Conservation (phyloP, 2,113 vertebrate species). For the Polyodon spathula region DNA sequence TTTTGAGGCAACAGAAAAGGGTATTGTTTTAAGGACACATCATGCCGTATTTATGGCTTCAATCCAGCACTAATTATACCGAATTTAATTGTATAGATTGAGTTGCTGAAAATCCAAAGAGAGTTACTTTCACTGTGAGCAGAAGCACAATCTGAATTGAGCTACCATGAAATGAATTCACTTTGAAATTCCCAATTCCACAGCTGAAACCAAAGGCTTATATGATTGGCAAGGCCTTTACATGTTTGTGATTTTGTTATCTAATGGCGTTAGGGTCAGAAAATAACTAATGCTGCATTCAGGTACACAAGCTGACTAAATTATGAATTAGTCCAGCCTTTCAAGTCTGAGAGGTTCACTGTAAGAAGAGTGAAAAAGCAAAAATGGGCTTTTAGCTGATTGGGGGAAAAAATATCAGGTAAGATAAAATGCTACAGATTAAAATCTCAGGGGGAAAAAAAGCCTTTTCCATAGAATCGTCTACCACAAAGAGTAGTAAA, state of each 20-base stretch:
- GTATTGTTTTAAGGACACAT: neutral
- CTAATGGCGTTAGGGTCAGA: conserved; percentile 7
- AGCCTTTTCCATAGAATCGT: too few species aligned
- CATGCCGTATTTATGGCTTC: neutral
- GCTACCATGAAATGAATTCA: neutral
- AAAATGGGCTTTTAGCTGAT: neutral
- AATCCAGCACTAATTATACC: neutral
- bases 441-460: too few species aligned
- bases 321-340: conserved; percentile 1
- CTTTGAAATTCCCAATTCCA: neutral
- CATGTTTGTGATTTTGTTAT: neutral
- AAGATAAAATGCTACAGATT: too few species aligned
- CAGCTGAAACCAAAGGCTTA: neutral
- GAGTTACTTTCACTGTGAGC: neutral
- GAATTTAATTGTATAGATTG: neutral
- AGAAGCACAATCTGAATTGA: neutral
- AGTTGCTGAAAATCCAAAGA: neutral
- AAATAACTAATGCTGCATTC: conserved; percentile 1
- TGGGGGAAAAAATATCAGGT: too few species aligned
- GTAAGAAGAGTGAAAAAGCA: neutral
- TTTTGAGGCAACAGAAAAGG: neutral
- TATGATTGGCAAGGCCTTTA: conserved; percentile 1
- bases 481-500: too few species aligned
- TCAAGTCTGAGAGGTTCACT: neutral
- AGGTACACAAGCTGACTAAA: neutral